Evolutionary conservation across 1,140 invertebrate species (phyloP).

Genomic region (Scaptomyza graminum): DNA sequence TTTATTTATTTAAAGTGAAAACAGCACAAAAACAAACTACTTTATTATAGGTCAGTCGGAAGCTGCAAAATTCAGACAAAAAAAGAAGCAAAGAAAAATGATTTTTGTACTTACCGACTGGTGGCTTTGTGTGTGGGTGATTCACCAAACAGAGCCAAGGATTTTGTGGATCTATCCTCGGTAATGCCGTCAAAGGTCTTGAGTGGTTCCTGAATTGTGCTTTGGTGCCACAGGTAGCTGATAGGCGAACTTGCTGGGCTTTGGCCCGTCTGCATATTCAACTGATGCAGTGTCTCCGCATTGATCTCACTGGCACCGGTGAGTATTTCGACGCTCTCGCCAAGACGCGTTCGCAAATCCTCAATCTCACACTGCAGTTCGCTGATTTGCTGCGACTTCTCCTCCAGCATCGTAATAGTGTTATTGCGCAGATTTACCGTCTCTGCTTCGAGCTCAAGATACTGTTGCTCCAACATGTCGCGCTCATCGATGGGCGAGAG

Average conservation of each 20-base stretch:
- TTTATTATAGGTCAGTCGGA: not conserved
- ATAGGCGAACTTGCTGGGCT: constrained; percentile 84
- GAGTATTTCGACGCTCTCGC: constrained; percentile 79
- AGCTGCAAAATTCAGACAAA: constrained; percentile 11
- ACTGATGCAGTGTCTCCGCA: constrained; percentile 49
- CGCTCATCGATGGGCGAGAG: constrained; percentile 91
- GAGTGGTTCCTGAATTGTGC: constrained; percentile 83
- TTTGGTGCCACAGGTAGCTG: constrained; percentile 84
- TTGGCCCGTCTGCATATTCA: constrained; percentile 51
- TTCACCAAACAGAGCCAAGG: constrained; percentile 44
- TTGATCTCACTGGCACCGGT: constrained; percentile 76
- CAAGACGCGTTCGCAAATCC: constrained; percentile 71
- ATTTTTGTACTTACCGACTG: constrained; percentile 69
- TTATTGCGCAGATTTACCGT: constrained; percentile 85
- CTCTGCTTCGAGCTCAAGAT: constrained; percentile 89
- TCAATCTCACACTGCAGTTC: constrained; percentile 85
- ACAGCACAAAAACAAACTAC: not conserved
- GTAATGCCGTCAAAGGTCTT: constrained; percentile 50
- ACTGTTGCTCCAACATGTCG: constrained; percentile 89
- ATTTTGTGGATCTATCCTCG: constrained; percentile 45
- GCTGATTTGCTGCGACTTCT: constrained; percentile 85
- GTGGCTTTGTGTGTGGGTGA: constrained; percentile 62
- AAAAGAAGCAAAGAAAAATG: constrained; percentile 15
- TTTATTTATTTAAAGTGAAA: no score
- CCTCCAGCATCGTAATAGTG: constrained; percentile 71